Evolutionary conservation across 2,888 invertebrate species (phyloP).

Genomic region (Perizoma affinitatum): DNA sequence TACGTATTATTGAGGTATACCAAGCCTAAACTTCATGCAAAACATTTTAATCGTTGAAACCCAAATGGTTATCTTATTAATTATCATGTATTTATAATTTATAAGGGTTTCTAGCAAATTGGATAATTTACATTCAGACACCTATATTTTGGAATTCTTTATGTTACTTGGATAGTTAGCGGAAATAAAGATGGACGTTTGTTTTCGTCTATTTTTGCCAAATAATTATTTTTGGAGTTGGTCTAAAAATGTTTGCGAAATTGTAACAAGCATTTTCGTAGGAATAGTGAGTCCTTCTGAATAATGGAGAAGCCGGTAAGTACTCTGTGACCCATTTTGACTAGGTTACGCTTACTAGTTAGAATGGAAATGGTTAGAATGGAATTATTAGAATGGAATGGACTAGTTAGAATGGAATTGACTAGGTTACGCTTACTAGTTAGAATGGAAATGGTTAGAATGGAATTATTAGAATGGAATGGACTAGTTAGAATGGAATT

Average conservation of each 20-base stretch:
- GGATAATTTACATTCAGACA: no score
- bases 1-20: no score
- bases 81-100: no score
- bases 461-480: no score
- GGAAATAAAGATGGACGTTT: not conserved
- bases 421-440: no score
- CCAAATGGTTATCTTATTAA: no score
- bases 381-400: no score
- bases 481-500: slow-evolving; percentile 33
- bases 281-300: slow-evolving; percentile 46
- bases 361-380: slow-evolving; percentile 33
- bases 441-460: slow-evolving; percentile 41
- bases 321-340: slow-evolving; percentile 55
- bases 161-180: not conserved
- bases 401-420: slow-evolving; percentile 27
- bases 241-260: slow-evolving; percentile 20
- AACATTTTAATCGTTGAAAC: no score
- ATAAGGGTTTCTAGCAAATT: no score
- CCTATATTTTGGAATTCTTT: no score
- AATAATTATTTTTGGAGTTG: not conserved
- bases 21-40: no score
- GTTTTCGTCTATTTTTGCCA: not conserved
- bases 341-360: slow-evolving; percentile 39
- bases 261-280: slow-evolving; percentile 34
- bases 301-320: slow-evolving; percentile 51